Conservation (phyloP, 2,888 invertebrate genomes). For the Acanthosoma haemorrhoidale region DNA sequence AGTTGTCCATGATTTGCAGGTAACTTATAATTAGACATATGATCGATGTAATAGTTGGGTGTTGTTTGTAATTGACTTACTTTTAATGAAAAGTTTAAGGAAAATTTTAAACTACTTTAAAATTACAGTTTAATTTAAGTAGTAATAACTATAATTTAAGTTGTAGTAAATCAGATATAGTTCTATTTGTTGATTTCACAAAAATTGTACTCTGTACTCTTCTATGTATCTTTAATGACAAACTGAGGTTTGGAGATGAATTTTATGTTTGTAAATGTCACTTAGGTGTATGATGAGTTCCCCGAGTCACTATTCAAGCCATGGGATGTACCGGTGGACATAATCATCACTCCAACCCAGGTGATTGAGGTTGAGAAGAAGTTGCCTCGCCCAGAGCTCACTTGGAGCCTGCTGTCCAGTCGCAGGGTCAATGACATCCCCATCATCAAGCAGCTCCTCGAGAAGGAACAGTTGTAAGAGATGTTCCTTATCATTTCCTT, state of each 20-base stretch:
- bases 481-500: too few relatives aligned
- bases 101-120: too few relatives aligned
- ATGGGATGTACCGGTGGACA: conserved; percentile 78
- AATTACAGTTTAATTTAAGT: too few relatives aligned
- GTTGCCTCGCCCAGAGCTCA: conserved; percentile 32
- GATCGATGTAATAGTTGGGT: too few relatives aligned
- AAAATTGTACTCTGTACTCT: too few relatives aligned
- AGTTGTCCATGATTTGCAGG: conserved; percentile 79
- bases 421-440: conserved; percentile 68
- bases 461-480: conserved; percentile 62
- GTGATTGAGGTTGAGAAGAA: conserved; percentile 54
- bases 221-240: too few relatives aligned
- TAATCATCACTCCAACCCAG: conserved; percentile 78
- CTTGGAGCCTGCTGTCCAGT: conserved; percentile 68
- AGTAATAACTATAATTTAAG: too few relatives aligned
- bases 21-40: conserved; percentile 46
- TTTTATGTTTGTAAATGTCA: too few relatives aligned
- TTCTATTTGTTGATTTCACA: not conserved
- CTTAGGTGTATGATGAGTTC: conserved; percentile 63
- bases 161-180: too few relatives aligned
- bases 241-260: too few relatives aligned
- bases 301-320: conserved; percentile 68
- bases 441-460: conserved; percentile 63
- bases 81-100: too few relatives aligned
- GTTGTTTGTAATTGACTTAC: too few relatives aligned